A percentile compares a stretch with the other conserved stretches of the same genome.
These are phyloP conservation scores for Meda fulgida DNA, from an alignment of 2,797 vertebrate genomes.

Conservation along the genomic window DNA sequence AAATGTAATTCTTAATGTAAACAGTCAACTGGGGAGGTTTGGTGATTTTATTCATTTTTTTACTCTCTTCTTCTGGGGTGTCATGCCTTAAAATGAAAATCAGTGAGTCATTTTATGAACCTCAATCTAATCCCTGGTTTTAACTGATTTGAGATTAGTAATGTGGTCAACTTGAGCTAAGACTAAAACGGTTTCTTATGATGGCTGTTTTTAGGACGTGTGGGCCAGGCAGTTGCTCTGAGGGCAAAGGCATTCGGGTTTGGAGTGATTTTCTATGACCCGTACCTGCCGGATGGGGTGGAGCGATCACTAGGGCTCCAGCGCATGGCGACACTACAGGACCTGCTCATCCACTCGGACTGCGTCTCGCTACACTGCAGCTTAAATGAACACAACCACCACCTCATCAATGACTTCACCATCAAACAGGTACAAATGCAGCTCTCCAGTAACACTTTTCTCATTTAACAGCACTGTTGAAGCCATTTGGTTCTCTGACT, in stretches of 20 bases:
- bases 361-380: conserved; percentile 86
- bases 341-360: conserved; percentile 85
- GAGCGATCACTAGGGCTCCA: conserved; percentile 84
- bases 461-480: background rate
- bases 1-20: background rate
- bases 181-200: background rate
- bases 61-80: background rate
- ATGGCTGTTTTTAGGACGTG: conserved; percentile 72
- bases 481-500: background rate
- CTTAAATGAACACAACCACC: conserved; percentile 86
- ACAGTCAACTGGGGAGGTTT: background rate
- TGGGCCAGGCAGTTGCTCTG: conserved; percentile 84
- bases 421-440: conserved; percentile 80
- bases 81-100: background rate
- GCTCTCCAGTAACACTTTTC: background rate
- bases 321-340: conserved; percentile 82
- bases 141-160: background rate
- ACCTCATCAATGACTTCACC: conserved; percentile 88
- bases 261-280: conserved; percentile 84
- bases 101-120: background rate
- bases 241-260: conserved; percentile 84
- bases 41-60: background rate
- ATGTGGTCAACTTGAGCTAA: background rate
- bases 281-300: conserved; percentile 83
- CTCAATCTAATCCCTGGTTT: background rate